A percentile compares a stretch with the other conserved stretches of the same genome.
phyloP scores from a whole-genome alignment of 1,140 invertebrate genomes.

The Gerris buenoi region DNA sequence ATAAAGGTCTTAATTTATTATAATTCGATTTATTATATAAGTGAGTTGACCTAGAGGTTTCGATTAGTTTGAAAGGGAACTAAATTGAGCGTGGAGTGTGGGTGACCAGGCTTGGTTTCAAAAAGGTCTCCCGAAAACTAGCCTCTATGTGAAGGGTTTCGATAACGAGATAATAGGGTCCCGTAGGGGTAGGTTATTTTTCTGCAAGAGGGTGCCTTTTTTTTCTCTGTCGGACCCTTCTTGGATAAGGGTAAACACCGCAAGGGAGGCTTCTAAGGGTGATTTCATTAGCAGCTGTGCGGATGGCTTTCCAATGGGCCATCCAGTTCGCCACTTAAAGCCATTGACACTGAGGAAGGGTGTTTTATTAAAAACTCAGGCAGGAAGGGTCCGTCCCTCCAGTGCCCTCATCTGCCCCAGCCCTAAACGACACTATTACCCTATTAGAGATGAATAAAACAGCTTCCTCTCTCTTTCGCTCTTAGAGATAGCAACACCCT shows the following conservation, averaged over 20 bases:
- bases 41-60: too few relatives aligned
- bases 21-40: too few relatives aligned
- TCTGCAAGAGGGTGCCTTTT: conserved; percentile 3
- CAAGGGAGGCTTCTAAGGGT: not conserved
- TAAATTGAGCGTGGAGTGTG: not conserved
- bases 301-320: conserved; percentile 10
- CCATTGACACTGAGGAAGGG: not conserved
- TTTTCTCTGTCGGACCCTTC: too few relatives aligned
- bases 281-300: conserved; percentile 13
- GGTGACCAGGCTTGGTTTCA: not conserved
- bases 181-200: conserved; percentile 7
- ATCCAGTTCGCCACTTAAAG: not conserved
- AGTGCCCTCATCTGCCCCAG: not conserved
- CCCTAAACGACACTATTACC: not conserved
- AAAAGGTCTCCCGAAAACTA: too few relatives aligned
- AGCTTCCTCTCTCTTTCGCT: not conserved
- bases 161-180: not conserved
- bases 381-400: conserved; percentile 9
- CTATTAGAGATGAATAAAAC: conserved; percentile 3
- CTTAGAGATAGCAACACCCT: too few relatives aligned
- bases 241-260: not conserved
- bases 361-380: not conserved
- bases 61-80: too few relatives aligned
- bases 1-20: too few relatives aligned
- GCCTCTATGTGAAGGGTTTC: not conserved